Base-by-base conservation (phyloP, 2,888 invertebrate genomes). In the Drosophila paranaensis region DNA sequence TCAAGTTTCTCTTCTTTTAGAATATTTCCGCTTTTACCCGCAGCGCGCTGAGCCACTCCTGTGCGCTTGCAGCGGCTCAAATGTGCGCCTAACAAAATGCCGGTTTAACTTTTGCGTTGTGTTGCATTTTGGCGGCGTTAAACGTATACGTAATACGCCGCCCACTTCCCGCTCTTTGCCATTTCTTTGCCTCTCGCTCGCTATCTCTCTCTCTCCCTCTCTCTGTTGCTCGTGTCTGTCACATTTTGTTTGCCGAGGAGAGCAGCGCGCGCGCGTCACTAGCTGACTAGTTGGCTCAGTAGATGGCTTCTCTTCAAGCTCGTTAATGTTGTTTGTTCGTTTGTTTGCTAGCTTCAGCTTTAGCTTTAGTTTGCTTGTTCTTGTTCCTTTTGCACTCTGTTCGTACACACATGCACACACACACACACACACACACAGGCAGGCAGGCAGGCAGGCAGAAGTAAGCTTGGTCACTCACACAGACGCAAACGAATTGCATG, bases 71-170 rank as follows among this genome's bases (percentile, higher is more conserved):
- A 55, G 55, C 43, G 55, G 48, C 63, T 72, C 70, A 82, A 82
- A 84, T 69, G 79, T 79, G 84, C 67, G 79, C 70, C 74, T 72
- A 78, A 69, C 85, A 77, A 82, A 81, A 83, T 87, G 88, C 80
- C 82, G 82, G 81, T 79, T 85, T 76, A 82, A 58, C 77, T 60
- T 74, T 75, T 63, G 66, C 79, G 82, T 76, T 85, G 60, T 62
- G 61, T 76, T 79, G 82, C 75, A 79, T 87, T 87, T 76, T 62
- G 66, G 60, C 55, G 78, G 68, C 57, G 60, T 78, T 74, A 64
- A 78, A 51, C 76, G 76, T 74, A 82, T 87, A 87, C 81, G 81
- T 82, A 87, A 82, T 82, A 79, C 77, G 48, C 57, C 53, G 45
- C 51, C 55, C 60, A 45, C 60, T 46, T 40, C 67, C 45, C 65